Conservation (phyloP, 2,797 vertebrate genomes). For the Leptoclinus maculatus region DNA sequence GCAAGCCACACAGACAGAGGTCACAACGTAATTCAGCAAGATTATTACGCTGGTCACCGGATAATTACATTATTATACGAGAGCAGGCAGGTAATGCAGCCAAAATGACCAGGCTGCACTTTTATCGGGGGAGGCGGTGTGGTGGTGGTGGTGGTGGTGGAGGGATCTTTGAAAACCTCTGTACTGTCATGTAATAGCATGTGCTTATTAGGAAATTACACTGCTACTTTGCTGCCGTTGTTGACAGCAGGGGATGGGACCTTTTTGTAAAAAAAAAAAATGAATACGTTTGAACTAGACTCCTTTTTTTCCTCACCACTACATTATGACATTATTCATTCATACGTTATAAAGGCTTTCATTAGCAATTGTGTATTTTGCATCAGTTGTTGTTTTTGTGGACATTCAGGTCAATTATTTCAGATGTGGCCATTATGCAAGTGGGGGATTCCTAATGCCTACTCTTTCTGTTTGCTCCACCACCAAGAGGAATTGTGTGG, state of each 20-base stretch:
- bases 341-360: background rate
- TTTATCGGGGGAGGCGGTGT: slow-evolving; percentile 51
- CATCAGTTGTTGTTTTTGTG: background rate
- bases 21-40: slow-evolving; percentile 71
- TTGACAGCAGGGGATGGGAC: slow-evolving; percentile 33
- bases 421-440: background rate
- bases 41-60: slow-evolving; percentile 70
- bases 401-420: background rate
- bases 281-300: slow-evolving; percentile 41
- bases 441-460: background rate
- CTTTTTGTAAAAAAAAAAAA: slow-evolving; percentile 40
- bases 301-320: slow-evolving; percentile 2
- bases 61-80: slow-evolving; percentile 79
- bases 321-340: background rate
- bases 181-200: slow-evolving; percentile 71
- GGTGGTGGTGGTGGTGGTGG: background rate
- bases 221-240: slow-evolving; percentile 43
- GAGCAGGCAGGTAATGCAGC: slow-evolving; percentile 73
- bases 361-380: slow-evolving; percentile 10
- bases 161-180: slow-evolving; percentile 65
- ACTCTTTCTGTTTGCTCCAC: background rate
- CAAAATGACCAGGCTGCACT: slow-evolving; percentile 72
- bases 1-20: slow-evolving; percentile 64
- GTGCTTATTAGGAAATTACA: slow-evolving; percentile 67
- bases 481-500: slow-evolving; percentile 1